Conservation (phyloP, 30 jellyfish, hydroid and myxozoan genomes). For the Hydractinia echinata region DNA sequence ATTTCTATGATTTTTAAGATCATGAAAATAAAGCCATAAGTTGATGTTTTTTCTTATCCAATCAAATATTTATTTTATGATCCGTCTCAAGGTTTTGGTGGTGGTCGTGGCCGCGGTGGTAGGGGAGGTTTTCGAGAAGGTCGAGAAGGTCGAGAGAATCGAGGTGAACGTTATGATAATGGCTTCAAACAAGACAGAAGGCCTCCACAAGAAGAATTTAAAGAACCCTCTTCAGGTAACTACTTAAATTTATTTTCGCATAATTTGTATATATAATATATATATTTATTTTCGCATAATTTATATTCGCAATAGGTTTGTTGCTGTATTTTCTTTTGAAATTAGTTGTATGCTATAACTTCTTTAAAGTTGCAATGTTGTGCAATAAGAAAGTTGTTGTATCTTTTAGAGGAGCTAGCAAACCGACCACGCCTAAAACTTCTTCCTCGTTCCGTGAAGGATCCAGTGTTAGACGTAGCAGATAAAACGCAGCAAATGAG, state of each 20-base stretch:
- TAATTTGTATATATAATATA: too few relatives aligned
- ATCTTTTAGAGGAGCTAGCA: constrained; percentile 55
- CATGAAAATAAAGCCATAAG: too few relatives aligned
- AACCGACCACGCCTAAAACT: constrained; percentile 85
- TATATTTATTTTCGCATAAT: too few relatives aligned
- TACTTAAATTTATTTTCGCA: too few relatives aligned
- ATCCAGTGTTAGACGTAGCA: constrained; percentile 78
- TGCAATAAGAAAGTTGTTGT: too few relatives aligned
- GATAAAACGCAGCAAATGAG: constrained; percentile 56
- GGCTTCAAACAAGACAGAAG: constrained; percentile 62
- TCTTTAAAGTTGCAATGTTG: neutral
- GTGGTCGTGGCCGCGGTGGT: constrained; percentile 49
- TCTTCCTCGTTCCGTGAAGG: constrained; percentile 75
- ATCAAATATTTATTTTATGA: neutral
- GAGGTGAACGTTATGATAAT: constrained; percentile 26
- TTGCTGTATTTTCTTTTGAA: neutral
- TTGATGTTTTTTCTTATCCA: too few relatives aligned
- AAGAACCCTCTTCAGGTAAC: constrained; percentile 76
- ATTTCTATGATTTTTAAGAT: neutral
- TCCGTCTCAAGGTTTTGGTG: constrained; percentile 25
- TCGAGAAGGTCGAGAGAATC: constrained; percentile 42
- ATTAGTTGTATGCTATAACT: neutral
- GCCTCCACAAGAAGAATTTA: constrained; percentile 70
- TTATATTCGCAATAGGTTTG: too few relatives aligned
- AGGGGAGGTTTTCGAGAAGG: constrained; percentile 50